phyloP scores from a whole-genome alignment of 2,113 vertebrate species.

The Bufo bufo region DNA sequence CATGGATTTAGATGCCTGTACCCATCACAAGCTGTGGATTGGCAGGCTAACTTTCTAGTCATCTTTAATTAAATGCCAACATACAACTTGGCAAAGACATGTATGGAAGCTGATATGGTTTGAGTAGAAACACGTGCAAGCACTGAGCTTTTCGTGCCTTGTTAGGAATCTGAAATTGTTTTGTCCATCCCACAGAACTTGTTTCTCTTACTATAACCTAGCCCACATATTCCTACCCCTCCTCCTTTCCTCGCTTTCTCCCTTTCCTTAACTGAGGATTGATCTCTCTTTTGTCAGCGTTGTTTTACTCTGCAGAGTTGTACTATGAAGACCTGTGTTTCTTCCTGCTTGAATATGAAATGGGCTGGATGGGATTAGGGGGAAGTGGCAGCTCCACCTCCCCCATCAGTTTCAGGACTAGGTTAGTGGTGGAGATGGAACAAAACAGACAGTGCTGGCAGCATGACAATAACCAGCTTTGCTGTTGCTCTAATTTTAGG shows the following conservation, averaged over 20 bases:
- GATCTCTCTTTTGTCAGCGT: conserved; percentile 43
- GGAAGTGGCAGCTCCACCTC: conserved; percentile 69
- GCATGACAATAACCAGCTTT: conserved; percentile 66
- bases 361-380: conserved; percentile 58
- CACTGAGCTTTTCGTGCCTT: neutral
- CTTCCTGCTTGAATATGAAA: conserved; percentile 57
- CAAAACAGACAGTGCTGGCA: conserved; percentile 63
- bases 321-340: conserved; percentile 47
- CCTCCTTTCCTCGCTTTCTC: neutral
- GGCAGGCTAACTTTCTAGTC: conserved; percentile 20
- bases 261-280: conserved; percentile 36
- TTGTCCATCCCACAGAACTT: conserved; percentile 39
- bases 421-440: conserved; percentile 65
- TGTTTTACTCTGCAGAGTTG: conserved; percentile 38
- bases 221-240: conserved; percentile 31
- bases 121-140: conserved; percentile 5
- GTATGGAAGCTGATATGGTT: neutral
- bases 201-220: conserved; percentile 52
- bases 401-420: conserved; percentile 51
- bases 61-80: conserved; percentile 16
- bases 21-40: neutral
- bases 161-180: conserved; percentile 17
- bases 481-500: conserved; percentile 65
- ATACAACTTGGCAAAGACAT: conserved; percentile 40
- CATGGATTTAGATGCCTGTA: conserved; percentile 15